Evolutionary conservation across 1,140 invertebrate genomes (phyloP).

Genomic region (Physella acuta): DNA sequence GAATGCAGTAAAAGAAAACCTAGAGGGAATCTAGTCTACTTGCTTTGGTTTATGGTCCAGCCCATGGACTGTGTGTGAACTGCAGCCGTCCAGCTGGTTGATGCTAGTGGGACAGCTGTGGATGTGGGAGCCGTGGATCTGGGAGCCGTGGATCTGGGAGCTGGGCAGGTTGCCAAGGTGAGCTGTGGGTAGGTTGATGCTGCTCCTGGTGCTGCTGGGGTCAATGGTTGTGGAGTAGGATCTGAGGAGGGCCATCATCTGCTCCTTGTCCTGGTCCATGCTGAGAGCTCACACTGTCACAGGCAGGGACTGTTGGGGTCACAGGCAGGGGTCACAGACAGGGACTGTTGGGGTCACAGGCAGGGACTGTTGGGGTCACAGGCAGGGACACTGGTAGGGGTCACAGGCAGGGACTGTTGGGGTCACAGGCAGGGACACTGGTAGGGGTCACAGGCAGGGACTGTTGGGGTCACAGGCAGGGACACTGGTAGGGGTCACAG

Average conservation of each 20-base stretch:
- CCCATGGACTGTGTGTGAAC: neutral
- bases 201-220: constrained; percentile 3
- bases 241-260: constrained; percentile 7
- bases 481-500: no score
- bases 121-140: neutral
- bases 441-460: no score
- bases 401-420: no score
- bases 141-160: neutral
- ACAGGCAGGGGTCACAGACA: no score
- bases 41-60: neutral
- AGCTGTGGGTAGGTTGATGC: neutral
- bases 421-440: no score
- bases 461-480: no score
- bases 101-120: neutral
- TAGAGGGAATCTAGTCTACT: neutral
- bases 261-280: constrained; percentile 15
- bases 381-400: no score
- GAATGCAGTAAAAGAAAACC: neutral
- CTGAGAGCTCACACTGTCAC: no score
- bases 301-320: no score
- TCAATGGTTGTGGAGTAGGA: neutral
- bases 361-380: no score
- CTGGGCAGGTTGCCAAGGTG: neutral
- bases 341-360: no score
- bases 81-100: neutral